Percentiles rank a stretch among this genome's conserved stretches.
phyloP scores from a whole-genome alignment of 2,888 invertebrate genomes.

The Tetanocera ferruginea region DNA sequence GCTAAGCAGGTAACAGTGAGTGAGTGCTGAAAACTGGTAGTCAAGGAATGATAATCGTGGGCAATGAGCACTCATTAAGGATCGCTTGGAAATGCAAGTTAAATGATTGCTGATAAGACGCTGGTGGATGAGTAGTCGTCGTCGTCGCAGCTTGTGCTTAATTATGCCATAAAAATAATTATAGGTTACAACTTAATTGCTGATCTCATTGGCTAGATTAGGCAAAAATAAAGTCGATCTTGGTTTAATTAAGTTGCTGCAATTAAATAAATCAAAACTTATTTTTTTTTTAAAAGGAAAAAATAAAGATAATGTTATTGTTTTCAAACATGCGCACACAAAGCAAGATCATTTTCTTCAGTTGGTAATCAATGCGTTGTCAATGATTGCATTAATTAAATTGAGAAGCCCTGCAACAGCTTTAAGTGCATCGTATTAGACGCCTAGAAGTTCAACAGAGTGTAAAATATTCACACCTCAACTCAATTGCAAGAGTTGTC shows the following conservation, averaged over 20 bases:
- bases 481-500: conserved; percentile 6
- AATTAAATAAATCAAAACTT: too few species aligned
- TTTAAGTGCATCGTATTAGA: neutral
- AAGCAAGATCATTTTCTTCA: too few species aligned
- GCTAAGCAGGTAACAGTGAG: neutral
- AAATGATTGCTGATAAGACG: neutral
- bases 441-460: neutral
- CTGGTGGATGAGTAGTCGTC: too few species aligned
- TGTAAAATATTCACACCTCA: conserved; percentile 33
- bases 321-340: too few species aligned
- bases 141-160: conserved; percentile 10
- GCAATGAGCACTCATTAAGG: neutral
- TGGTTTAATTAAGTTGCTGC: too few species aligned
- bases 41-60: conserved; percentile 18
- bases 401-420: too few species aligned
- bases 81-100: neutral
- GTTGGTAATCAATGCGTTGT: too few species aligned
- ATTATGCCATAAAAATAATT: conserved; percentile 31
- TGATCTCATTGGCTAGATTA: conserved; percentile 30
- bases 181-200: conserved; percentile 24
- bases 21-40: conserved; percentile 18
- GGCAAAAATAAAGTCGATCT: neutral
- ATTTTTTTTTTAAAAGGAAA: too few species aligned
- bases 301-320: too few species aligned
- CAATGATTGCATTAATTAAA: too few species aligned